Conservation (phyloP, 2,888 invertebrate genomes). For the Siphlonurus alternatus region DNA sequence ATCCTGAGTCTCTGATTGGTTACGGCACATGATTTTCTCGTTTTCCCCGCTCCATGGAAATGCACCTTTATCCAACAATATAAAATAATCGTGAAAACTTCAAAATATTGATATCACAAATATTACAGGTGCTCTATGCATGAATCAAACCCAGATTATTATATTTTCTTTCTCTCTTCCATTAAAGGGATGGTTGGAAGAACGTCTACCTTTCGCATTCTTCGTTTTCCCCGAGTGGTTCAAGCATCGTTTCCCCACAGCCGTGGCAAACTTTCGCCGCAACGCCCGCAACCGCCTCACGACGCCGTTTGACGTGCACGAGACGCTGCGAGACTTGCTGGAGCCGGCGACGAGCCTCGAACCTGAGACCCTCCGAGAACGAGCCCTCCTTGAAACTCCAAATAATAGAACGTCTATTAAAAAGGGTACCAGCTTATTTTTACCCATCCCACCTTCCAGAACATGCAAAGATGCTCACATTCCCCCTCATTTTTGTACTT, state of each 20-base stretch:
- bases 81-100: too few species aligned
- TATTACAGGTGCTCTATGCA: too few species aligned
- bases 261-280: conserved; percentile 41
- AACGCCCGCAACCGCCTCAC: conserved; percentile 59
- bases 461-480: conserved; percentile 65
- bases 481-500: conserved; percentile 76
- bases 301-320: conserved; percentile 69
- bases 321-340: conserved; percentile 47
- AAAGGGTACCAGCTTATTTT: conserved; percentile 63
- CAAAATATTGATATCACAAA: too few species aligned
- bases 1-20: too few species aligned
- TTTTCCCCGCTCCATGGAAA: too few species aligned
- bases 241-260: conserved; percentile 37
- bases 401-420: too few species aligned
- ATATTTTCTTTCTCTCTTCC: too few species aligned
- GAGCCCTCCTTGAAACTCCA: background rate
- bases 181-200: conserved; percentile 66
- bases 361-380: conserved; percentile 1
- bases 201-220: conserved; percentile 66
- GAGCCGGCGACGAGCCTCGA: background rate
- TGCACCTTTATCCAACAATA: too few species aligned
- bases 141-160: too few species aligned
- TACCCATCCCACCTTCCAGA: conserved; percentile 48
- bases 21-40: too few species aligned
- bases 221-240: conserved; percentile 58